A percentile compares a stretch with the other conserved stretches of the same genome.
Evolutionary conservation across 2,888 invertebrate species (phyloP).

Genomic region (Eupithecia subumbrata): DNA sequence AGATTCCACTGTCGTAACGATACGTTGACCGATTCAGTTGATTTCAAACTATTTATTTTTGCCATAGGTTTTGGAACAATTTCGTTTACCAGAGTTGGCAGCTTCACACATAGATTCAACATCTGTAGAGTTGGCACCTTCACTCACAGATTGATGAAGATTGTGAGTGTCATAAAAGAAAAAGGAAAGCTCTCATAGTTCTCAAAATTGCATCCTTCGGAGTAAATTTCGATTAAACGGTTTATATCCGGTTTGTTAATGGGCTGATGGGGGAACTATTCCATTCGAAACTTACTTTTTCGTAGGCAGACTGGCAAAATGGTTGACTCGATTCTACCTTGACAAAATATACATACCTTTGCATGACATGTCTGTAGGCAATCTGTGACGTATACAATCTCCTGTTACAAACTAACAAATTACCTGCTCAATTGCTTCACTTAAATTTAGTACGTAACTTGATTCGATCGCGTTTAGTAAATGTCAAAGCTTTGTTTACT

Average conservation of each 20-base stretch:
- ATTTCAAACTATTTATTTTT: background rate
- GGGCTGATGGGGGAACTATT: background rate
- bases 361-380: background rate
- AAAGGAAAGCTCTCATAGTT: background rate
- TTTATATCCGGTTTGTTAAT: background rate
- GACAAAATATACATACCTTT: background rate
- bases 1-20: conserved; percentile 3
- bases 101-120: background rate
- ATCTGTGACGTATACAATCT: background rate
- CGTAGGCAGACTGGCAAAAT: background rate
- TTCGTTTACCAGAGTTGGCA: background rate
- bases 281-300: background rate
- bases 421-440: background rate
- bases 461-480: background rate
- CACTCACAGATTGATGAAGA: background rate
- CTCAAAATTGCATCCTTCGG: background rate
- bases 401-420: background rate
- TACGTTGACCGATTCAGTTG: background rate
- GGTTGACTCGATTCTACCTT: background rate
- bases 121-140: background rate
- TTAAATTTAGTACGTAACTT: conserved; percentile 1
- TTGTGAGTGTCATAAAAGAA: background rate
- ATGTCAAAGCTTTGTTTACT: background rate
- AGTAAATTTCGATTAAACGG: background rate
- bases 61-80: background rate